These are phyloP conservation scores for Tenrec ecaudatus DNA, from an alignment of 2,113 vertebrate genomes.

Conservation along the genomic window DNA sequence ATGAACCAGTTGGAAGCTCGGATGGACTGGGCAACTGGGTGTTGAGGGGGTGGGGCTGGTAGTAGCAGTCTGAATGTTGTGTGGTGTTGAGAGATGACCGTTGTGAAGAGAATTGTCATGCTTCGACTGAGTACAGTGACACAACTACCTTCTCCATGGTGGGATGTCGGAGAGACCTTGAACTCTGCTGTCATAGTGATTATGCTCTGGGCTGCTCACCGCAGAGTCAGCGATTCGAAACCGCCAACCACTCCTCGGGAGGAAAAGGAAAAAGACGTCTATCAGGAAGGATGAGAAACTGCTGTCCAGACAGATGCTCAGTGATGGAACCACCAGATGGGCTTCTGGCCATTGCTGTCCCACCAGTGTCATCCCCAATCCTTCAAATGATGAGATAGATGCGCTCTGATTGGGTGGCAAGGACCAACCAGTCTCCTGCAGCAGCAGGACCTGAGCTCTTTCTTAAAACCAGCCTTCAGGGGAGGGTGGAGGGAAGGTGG, in stretches of 20 bases:
- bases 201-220: too few species aligned
- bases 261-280: neutral
- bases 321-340: neutral
- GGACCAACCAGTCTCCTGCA: neutral
- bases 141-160: neutral
- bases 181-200: too few species aligned
- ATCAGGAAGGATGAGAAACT: neutral
- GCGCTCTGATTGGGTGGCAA: neutral
- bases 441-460: slow-evolving; percentile 6
- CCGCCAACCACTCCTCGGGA: too few species aligned
- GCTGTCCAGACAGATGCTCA: neutral
- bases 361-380: neutral
- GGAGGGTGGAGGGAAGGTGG: too few species aligned
- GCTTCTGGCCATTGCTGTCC: neutral
- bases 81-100: neutral
- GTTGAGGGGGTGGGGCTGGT: neutral
- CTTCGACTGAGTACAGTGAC: neutral
- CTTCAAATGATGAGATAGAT: neutral
- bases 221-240: too few species aligned
- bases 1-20: neutral
- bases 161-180: neutral
- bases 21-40: neutral
- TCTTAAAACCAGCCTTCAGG: neutral
- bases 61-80: neutral
- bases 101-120: neutral